Conservation (phyloP, 2,888 invertebrate species). For the Pandemis heparana region DNA sequence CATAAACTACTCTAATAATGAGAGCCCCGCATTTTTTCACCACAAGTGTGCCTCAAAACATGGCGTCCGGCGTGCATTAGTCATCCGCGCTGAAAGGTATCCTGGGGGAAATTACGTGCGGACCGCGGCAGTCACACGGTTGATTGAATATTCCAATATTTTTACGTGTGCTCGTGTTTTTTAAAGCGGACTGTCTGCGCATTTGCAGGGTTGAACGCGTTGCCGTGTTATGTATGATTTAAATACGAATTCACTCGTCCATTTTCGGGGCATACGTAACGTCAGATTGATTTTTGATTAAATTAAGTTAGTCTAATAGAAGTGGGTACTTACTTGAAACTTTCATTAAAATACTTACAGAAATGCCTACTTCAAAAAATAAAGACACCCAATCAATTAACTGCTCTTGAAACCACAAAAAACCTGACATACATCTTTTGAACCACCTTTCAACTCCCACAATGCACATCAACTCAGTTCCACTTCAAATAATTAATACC, state of each 20-base stretch:
- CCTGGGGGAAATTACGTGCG: conserved; percentile 80
- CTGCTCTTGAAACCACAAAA: conserved; percentile 42
- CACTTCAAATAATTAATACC: conserved; percentile 84
- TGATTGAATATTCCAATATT: conserved; percentile 45
- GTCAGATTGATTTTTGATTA: too few relatives aligned
- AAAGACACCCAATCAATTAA: conserved; percentile 25
- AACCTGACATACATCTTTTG: conserved; percentile 39
- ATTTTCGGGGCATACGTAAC: too few relatives aligned
- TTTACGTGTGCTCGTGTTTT: conserved; percentile 22
- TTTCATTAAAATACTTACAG: background rate
- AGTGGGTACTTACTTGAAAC: too few relatives aligned
- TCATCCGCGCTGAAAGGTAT: conserved; percentile 79
- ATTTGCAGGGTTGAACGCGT: conserved; percentile 7
- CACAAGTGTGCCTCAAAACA: conserved; percentile 48
- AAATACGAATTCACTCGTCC: background rate
- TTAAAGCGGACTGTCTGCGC: background rate
- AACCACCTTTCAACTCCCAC: conserved; percentile 52
- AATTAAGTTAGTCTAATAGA: too few relatives aligned
- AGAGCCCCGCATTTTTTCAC: background rate
- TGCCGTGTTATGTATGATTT: background rate
- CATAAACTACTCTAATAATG: background rate
- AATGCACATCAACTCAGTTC: conserved; percentile 69
- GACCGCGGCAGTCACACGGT: conserved; percentile 49
- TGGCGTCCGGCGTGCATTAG: conserved; percentile 73
- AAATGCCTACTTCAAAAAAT: background rate